Percentiles rank a stretch among this genome's conserved stretches.
phyloP scores from a whole-genome alignment of 1,140 invertebrate species.

The Galleria mellonella region DNA sequence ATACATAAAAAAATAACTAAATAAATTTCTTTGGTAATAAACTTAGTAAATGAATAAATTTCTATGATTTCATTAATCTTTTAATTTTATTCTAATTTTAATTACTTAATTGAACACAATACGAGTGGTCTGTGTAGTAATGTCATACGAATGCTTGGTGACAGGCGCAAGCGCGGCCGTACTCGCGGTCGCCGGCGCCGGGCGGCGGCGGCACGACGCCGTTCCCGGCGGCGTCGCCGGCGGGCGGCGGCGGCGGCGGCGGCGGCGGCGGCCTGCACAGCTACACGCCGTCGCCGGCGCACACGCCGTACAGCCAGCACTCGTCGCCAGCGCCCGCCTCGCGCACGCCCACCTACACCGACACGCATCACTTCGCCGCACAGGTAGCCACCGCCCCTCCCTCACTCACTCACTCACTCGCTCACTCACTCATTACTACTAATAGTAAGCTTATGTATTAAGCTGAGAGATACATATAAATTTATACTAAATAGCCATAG shows the following conservation, averaged over 20 bases:
- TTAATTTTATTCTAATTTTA: no score
- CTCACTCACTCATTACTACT: no score
- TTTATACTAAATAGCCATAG: no score
- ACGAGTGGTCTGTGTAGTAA: neutral
- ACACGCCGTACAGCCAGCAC: conserved; percentile 64
- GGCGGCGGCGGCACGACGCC: conserved; percentile 29
- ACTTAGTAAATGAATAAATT: no score
- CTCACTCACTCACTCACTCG: no score
- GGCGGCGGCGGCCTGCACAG: conserved; percentile 30
- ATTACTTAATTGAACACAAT: no score
- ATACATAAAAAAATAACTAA: no score
- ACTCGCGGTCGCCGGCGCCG: conserved; percentile 42
- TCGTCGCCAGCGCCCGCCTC: conserved; percentile 51
- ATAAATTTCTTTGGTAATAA: no score
- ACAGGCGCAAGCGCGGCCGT: conserved; percentile 25
- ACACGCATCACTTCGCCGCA: conserved; percentile 36
- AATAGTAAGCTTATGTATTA: no score
- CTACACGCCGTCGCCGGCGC: conserved; percentile 66
- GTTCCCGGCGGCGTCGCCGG: conserved; percentile 54
- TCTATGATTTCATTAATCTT: no score
- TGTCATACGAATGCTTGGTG: neutral
- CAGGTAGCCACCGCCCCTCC: conserved; percentile 16
- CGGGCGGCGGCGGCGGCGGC: conserved; percentile 21
- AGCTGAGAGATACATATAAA: no score
- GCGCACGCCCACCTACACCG: conserved; percentile 40